A percentile compares a stretch with the other conserved stretches of the same genome.
phyloP scores from a whole-genome alignment of 2,113 vertebrate species.

The Dascyllus trimaculatus region DNA sequence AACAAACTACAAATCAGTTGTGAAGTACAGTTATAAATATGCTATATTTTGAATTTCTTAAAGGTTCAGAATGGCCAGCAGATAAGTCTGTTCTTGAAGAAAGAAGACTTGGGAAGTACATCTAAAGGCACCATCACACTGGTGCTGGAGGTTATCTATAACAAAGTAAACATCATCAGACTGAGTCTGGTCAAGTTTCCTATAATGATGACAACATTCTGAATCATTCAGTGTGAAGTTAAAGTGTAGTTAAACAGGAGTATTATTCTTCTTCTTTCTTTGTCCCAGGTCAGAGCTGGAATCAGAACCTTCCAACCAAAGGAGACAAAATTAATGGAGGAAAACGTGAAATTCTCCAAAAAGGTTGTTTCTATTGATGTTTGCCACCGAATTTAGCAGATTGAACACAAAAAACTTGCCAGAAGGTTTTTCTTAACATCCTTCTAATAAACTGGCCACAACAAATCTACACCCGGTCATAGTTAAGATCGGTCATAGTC shows the following conservation, averaged over 20 bases:
- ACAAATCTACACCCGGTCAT: slow-evolving; percentile 22
- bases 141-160: slow-evolving; percentile 93
- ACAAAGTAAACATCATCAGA: slow-evolving; percentile 88
- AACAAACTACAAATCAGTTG: not conserved
- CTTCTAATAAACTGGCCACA: slow-evolving; percentile 33
- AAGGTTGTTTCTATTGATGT: slow-evolving; percentile 81
- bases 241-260: not conserved
- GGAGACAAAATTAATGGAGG: slow-evolving; percentile 89
- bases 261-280: slow-evolving; percentile 15
- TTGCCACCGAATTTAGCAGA: slow-evolving; percentile 34
- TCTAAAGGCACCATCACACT: slow-evolving; percentile 94
- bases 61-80: slow-evolving; percentile 92
- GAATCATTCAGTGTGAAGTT: not conserved
- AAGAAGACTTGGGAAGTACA: slow-evolving; percentile 89
- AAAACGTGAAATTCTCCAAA: slow-evolving; percentile 93
- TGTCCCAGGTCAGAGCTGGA: slow-evolving; percentile 90
- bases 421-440: slow-evolving; percentile 21
- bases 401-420: slow-evolving; percentile 22
- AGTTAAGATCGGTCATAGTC: slow-evolving; percentile 48
- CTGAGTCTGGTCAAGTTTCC: slow-evolving; percentile 3
- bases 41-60: not conserved
- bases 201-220: not conserved
- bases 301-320: slow-evolving; percentile 90
- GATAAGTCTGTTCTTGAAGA: slow-evolving; percentile 89
- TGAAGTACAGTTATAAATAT: not conserved